These are phyloP conservation scores for Thelaira solivaga DNA, from an alignment of 2,888 invertebrate genomes.

Conservation along the genomic window DNA sequence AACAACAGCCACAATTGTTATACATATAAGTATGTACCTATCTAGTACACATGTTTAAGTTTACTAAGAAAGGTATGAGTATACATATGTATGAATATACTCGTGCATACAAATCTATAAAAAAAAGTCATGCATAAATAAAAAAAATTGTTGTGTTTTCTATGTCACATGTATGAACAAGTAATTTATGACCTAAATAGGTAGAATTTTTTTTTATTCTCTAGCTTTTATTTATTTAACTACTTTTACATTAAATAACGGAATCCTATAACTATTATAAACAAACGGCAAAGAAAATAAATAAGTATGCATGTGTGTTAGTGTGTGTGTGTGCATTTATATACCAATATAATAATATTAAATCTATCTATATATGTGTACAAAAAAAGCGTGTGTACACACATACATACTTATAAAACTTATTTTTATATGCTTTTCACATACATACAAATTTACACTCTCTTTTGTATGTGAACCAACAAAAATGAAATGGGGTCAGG, in stretches of 20 bases:
- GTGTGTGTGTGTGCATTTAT: not conserved
- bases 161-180: constrained; percentile 49
- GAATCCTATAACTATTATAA: constrained; percentile 6
- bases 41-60: not conserved
- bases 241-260: constrained; percentile 41
- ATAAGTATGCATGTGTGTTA: not conserved
- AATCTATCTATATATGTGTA: not conserved
- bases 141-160: constrained; percentile 31
- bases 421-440: constrained; percentile 2
- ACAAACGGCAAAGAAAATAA: constrained; percentile 20
- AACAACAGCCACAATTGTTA: constrained; percentile 9
- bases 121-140: constrained; percentile 33
- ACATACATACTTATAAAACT: not conserved
- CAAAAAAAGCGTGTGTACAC: not conserved
- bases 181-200: constrained; percentile 61
- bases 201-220: constrained; percentile 40
- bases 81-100: not conserved
- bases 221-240: constrained; percentile 30
- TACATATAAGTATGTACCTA: not conserved
- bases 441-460: constrained; percentile 32
- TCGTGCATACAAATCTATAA: not conserved
- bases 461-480: constrained; percentile 22
- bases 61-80: not conserved
- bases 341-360: too few relatives aligned
- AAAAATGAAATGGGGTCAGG: constrained; percentile 58